Evolutionary conservation across 1,140 invertebrate species (phyloP).

Genomic region (Panagrolaimus sp.): DNA sequence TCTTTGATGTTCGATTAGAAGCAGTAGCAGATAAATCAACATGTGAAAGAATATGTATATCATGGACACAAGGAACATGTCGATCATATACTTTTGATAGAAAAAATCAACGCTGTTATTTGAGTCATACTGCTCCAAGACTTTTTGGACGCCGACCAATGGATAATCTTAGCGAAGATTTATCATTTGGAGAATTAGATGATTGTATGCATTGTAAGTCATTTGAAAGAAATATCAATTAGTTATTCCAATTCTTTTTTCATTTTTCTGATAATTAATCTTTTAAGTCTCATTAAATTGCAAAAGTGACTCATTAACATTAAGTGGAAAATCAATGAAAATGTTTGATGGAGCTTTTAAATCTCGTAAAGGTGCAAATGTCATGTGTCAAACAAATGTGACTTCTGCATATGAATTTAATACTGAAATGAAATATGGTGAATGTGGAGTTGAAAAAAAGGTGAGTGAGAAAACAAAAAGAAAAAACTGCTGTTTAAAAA

Average conservation of each 20-base stretch:
- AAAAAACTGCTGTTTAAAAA: too few relatives aligned
- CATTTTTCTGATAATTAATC: background rate
- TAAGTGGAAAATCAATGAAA: slow-evolving; percentile 11
- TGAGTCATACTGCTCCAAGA: slow-evolving; percentile 6
- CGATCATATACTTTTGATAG: slow-evolving; percentile 2
- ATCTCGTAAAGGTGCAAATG: background rate
- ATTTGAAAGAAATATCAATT: slow-evolving; percentile 1
- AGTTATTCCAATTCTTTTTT: background rate
- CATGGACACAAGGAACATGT: slow-evolving; percentile 7
- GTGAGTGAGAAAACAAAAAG: too few relatives aligned
- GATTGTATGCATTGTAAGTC: slow-evolving; percentile 12
- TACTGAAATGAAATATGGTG: slow-evolving; percentile 8
- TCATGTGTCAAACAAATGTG: slow-evolving; percentile 9
- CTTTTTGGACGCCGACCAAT: background rate
- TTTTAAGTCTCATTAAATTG: slow-evolving; percentile 12
- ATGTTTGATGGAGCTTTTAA: slow-evolving; percentile 10
- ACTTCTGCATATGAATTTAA: slow-evolving; percentile 6
- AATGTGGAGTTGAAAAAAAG: background rate
- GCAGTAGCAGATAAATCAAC: background rate
- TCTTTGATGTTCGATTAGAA: background rate
- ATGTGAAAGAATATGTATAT: slow-evolving; percentile 9
- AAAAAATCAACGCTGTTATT: slow-evolving; percentile 1
- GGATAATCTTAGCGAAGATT: background rate
- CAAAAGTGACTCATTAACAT: slow-evolving; percentile 6
- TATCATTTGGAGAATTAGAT: slow-evolving; percentile 8